Conservation (phyloP, 2,888 invertebrate genomes). For the Amphipoea lucens region DNA sequence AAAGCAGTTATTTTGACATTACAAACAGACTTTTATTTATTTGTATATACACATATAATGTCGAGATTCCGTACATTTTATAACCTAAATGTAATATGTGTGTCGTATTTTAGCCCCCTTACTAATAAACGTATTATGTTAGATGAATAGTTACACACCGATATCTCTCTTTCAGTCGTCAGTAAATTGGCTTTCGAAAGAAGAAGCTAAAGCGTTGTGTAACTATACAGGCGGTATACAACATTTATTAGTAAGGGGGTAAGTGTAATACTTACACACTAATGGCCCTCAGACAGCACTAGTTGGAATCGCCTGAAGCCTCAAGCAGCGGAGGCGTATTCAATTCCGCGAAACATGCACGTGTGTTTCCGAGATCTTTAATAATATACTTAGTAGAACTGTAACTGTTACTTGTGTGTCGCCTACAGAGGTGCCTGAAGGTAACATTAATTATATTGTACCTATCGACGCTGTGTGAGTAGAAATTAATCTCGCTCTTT, state of each 20-base stretch:
- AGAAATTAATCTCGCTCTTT: constrained; percentile 1
- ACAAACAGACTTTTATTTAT: too few relatives aligned
- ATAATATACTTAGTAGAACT: constrained; percentile 17
- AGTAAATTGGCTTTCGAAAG: too few relatives aligned
- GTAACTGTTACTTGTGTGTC: constrained; percentile 26
- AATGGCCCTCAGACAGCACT: not conserved
- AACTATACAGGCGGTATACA: too few relatives aligned
- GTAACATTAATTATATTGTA: constrained; percentile 13
- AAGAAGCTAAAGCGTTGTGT: too few relatives aligned
- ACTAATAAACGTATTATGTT: too few relatives aligned
- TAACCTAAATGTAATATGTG: constrained; percentile 1
- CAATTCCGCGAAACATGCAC: constrained; percentile 29
- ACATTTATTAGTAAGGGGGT: too few relatives aligned
- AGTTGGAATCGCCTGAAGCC: constrained; percentile 33
- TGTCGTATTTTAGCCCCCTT: not conserved
- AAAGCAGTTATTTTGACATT: too few relatives aligned
- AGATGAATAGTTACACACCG: too few relatives aligned
- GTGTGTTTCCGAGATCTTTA: constrained; percentile 39
- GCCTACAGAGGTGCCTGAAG: constrained; percentile 8
- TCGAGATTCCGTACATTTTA: not conserved
- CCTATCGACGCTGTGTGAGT: not conserved
- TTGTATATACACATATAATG: too few relatives aligned
- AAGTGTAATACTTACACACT: not conserved
- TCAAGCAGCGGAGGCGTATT: constrained; percentile 6
- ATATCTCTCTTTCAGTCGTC: too few relatives aligned